Percentiles rank a stretch among this genome's conserved stretches.
Conservation (phyloP, 2,113 vertebrate species). For the Vulpes vulpes region DNA sequence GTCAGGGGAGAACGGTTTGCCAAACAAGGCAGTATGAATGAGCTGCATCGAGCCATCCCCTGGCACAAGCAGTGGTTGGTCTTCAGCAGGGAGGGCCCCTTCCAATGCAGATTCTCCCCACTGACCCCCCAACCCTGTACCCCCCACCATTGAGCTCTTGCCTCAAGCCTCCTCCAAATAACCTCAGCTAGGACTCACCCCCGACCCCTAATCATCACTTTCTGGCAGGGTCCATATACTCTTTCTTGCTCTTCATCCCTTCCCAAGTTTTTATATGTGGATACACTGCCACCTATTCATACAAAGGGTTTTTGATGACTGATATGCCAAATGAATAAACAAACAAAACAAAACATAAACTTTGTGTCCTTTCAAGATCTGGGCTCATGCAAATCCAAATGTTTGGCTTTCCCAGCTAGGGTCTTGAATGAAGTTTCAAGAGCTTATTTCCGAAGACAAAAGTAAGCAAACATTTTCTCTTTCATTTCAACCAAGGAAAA, state of each 20-base stretch:
- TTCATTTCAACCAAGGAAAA: not conserved
- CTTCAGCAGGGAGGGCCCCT: not conserved
- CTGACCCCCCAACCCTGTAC: not conserved
- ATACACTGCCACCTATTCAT: not conserved
- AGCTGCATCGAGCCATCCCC: not conserved
- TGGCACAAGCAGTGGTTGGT: not conserved
- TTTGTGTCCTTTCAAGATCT: not conserved
- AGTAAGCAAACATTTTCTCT: constrained; percentile 24
- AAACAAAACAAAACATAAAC: not conserved
- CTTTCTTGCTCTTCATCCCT: not conserved
- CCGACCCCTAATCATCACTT: not conserved
- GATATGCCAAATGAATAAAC: not conserved
- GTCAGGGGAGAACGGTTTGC: not conserved
- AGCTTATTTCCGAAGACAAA: not conserved
- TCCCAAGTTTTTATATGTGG: not conserved
- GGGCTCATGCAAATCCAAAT: not conserved
- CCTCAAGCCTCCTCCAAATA: not conserved
- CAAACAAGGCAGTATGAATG: not conserved
- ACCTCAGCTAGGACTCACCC: not conserved
- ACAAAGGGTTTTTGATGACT: constrained; percentile 32
- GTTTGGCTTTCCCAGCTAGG: not conserved
- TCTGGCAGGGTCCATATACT: no score
- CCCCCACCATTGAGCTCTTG: not conserved
- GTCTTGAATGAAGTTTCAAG: not conserved
- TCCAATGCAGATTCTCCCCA: not conserved